Conservation (phyloP, 2,797 vertebrate genomes). For the Botia kubotai region DNA sequence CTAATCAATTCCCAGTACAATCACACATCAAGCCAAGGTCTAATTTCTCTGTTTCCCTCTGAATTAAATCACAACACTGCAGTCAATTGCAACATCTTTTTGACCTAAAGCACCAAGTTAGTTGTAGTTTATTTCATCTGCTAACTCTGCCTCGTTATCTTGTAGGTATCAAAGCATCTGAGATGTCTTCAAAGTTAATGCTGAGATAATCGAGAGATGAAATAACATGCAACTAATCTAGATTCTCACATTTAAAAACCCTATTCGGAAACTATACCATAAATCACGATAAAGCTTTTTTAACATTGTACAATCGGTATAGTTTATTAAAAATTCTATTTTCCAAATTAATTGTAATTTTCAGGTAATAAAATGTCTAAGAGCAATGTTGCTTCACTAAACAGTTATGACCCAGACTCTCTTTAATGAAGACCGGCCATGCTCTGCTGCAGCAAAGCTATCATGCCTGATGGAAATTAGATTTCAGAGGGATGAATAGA, state of each 20-base stretch:
- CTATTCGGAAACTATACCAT: neutral
- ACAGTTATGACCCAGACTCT: conserved; percentile 33
- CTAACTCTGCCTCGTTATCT: conserved; percentile 52
- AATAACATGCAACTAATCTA: neutral
- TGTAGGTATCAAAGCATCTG: conserved; percentile 36
- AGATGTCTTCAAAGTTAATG: conserved; percentile 11
- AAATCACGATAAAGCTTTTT: no score
- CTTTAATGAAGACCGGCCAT: conserved; percentile 44
- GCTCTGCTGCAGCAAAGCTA: conserved; percentile 56
- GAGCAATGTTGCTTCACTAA: conserved; percentile 18
- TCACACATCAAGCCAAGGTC: no score
- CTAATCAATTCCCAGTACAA: no score
- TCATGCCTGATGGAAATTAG: conserved; percentile 71
- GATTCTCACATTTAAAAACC: neutral
- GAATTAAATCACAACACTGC: no score
- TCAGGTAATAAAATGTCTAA: conserved; percentile 5
- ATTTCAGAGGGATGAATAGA: conserved; percentile 67
- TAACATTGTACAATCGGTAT: neutral
- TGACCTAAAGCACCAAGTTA: conserved; percentile 19
- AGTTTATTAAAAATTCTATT: neutral
- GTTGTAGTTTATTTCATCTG: conserved; percentile 48
- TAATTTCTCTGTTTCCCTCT: no score
- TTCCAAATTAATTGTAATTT: neutral
- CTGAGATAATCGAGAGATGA: conserved; percentile 19
- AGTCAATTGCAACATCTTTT: no score